Percentiles rank a stretch among this genome's conserved stretches.
Conservation (phyloP, 2,888 invertebrate species). For the Aricia artaxerxes region DNA sequence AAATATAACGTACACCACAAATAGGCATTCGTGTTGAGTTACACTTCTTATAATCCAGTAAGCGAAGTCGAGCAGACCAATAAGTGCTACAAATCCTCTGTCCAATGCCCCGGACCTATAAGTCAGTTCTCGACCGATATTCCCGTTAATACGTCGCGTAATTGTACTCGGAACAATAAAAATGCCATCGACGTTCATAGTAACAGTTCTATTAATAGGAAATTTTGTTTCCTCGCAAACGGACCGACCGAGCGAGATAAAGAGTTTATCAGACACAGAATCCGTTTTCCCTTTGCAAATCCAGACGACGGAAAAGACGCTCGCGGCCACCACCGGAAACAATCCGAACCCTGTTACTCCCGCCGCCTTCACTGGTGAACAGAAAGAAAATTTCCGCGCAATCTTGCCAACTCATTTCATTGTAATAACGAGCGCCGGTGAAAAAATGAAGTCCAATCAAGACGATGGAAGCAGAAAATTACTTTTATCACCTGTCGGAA, state of each 20-base stretch:
- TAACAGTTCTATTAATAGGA: slow-evolving; percentile 55
- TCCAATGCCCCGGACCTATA: slow-evolving; percentile 54
- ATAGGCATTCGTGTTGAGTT: slow-evolving; percentile 41
- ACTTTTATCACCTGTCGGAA: slow-evolving; percentile 47
- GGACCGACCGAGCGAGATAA: slow-evolving; percentile 52
- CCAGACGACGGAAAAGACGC: slow-evolving; percentile 64
- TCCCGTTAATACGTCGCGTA: slow-evolving; percentile 47
- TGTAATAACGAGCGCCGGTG: slow-evolving; percentile 50
- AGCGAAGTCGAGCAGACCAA: slow-evolving; percentile 71
- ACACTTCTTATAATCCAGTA: slow-evolving; percentile 65
- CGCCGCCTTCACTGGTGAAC: slow-evolving; percentile 48
- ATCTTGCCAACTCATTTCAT: slow-evolving; percentile 61
- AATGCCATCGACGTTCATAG: slow-evolving; percentile 56
- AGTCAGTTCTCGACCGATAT: slow-evolving; percentile 56
- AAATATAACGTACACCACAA: slow-evolving; percentile 26
- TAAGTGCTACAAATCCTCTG: slow-evolving; percentile 78
- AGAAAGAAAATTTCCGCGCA: slow-evolving; percentile 66
- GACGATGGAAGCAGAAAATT: slow-evolving; percentile 53
- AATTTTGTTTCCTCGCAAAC: slow-evolving; percentile 56
- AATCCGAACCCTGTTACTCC: slow-evolving; percentile 64
- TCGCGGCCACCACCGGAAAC: slow-evolving; percentile 65
- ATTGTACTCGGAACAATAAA: slow-evolving; percentile 41
- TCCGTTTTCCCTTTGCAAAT: slow-evolving; percentile 61
- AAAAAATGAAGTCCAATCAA: slow-evolving; percentile 53
- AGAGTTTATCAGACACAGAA: slow-evolving; percentile 50